Conservation (phyloP, 2,797 vertebrate genomes). For the Pipistrellus nathusii region DNA sequence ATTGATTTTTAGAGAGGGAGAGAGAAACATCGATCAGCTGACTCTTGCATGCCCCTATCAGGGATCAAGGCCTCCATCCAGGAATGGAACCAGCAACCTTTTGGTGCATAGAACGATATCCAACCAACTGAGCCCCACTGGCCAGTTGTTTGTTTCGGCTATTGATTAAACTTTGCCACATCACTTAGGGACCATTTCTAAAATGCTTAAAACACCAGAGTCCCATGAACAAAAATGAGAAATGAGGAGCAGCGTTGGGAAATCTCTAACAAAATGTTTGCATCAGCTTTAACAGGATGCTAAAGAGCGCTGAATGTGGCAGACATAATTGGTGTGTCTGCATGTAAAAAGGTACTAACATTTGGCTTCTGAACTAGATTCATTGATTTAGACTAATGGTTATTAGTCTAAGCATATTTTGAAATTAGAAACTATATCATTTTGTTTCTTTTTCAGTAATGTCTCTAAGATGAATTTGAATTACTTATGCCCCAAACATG, state of each 20-base stretch:
- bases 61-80: too few species aligned
- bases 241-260: neutral
- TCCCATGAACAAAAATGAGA: neutral
- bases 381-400: too few species aligned
- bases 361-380: neutral
- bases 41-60: neutral
- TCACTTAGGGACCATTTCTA: neutral
- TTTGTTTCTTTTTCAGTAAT: slow-evolving; percentile 31
- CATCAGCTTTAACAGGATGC: neutral
- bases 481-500: slow-evolving; percentile 9
- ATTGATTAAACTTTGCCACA: neutral
- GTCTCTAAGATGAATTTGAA: slow-evolving; percentile 24
- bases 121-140: neutral
- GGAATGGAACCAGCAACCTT: neutral
- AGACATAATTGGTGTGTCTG: neutral
- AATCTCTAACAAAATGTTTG: neutral
- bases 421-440: neutral
- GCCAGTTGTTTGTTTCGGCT: neutral
- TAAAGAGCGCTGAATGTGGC: neutral
- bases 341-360: neutral
- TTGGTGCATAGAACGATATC: neutral
- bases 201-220: neutral
- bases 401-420: neutral
- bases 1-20: neutral
- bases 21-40: neutral